Percentiles rank a stretch among this genome's conserved stretches.
phyloP scores from a whole-genome alignment of 2,113 vertebrate species.

The Chamaetylas fuelleborni region DNA sequence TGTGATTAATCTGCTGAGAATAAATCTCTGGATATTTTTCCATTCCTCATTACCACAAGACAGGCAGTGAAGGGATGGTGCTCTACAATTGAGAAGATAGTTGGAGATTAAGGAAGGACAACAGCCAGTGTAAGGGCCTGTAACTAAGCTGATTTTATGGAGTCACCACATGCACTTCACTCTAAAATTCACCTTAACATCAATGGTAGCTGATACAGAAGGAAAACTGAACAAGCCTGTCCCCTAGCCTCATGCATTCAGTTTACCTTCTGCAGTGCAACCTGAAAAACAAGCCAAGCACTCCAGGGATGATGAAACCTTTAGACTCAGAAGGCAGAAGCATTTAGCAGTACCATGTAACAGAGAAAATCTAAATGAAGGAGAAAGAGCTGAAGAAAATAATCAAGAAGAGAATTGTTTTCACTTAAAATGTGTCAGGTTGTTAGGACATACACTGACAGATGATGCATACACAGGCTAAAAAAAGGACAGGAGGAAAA shows the following conservation, averaged over 20 bases:
- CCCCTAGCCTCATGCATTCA: background rate
- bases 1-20: constrained; percentile 8
- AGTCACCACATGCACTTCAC: background rate
- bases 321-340: background rate
- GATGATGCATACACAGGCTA: background rate
- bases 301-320: background rate
- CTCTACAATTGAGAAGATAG: background rate
- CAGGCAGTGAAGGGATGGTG: background rate
- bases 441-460: background rate
- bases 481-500: background rate
- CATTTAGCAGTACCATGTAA: background rate
- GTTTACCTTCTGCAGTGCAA: background rate
- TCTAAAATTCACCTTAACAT: background rate
- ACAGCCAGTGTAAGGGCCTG: background rate
- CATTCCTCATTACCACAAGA: background rate
- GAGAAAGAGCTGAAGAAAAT: constrained; percentile 6
- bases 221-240: background rate
- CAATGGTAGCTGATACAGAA: background rate
- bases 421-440: background rate
- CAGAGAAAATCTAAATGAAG: background rate
- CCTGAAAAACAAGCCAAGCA: background rate
- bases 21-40: background rate
- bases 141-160: background rate
- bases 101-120: background rate
- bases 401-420: background rate